Percentiles rank a stretch among this genome's conserved stretches.
Evolutionary conservation across 2,113 vertebrate genomes (phyloP).

Genomic region (Steatornis caripensis): DNA sequence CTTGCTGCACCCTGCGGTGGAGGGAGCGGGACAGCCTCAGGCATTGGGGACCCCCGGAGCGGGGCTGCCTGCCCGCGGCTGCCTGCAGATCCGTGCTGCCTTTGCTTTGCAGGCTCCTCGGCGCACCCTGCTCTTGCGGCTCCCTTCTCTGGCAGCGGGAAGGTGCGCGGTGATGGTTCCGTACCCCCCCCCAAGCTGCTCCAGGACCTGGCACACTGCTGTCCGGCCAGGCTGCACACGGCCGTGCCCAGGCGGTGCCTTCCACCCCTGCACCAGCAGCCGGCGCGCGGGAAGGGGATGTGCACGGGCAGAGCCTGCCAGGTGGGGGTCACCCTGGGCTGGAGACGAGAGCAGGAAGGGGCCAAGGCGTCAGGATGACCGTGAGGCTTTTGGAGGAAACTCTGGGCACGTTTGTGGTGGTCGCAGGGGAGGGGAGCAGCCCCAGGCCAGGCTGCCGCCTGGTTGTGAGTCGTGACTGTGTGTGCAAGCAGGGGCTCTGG

Average conservation of each 20-base stretch:
- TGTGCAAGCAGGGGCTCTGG: neutral
- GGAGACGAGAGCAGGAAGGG: neutral
- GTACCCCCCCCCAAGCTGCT: neutral
- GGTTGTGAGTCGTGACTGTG: accelerated
- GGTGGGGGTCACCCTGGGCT: neutral
- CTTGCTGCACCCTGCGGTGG: neutral
- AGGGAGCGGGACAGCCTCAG: neutral
- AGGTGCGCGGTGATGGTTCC: neutral
- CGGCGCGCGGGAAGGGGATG: neutral
- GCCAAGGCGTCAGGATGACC: neutral
- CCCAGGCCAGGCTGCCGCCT: neutral
- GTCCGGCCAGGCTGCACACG: neutral
- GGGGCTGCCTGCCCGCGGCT: neutral
- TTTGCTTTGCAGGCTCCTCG: neutral
- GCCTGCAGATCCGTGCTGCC: neutral
- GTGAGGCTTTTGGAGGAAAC: neutral
- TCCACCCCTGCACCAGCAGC: neutral
- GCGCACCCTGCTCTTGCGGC: accelerated
- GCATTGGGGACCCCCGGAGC: accelerated
- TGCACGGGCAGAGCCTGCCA: accelerated
- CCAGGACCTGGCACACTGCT: accelerated
- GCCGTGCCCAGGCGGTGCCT: neutral
- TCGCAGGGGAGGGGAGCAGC: neutral
- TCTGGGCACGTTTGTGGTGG: accelerated
- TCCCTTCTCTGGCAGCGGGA: neutral